These are phyloP conservation scores for Agriopis aurantiaria DNA, from an alignment of 2,888 invertebrate genomes.

Conservation along the genomic window DNA sequence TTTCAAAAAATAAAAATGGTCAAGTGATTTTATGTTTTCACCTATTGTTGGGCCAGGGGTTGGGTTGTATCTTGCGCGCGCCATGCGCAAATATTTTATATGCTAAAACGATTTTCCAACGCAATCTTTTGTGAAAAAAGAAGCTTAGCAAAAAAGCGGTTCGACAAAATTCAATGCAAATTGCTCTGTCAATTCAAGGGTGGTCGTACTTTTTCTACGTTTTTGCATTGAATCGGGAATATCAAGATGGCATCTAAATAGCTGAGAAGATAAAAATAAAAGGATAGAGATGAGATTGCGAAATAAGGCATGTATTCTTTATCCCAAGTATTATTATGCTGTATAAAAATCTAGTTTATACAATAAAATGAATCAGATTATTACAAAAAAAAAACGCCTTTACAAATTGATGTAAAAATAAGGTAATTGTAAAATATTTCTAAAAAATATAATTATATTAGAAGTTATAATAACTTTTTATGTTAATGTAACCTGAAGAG, in stretches of 20 bases:
- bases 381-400: not conserved
- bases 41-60: not conserved
- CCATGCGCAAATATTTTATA: not conserved
- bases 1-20: no score
- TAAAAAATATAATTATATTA: no score
- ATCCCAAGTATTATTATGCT: not conserved
- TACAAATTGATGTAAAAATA: not conserved
- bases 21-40: not conserved
- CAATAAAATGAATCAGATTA: constrained; percentile 1
- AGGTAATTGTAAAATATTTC: no score
- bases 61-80: not conserved
- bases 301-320: constrained; percentile 14
- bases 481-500: no score
- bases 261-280: constrained; percentile 23
- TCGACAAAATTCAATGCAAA: constrained; percentile 30
- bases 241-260: constrained; percentile 33
- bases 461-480: no score
- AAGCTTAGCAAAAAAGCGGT: constrained; percentile 4
- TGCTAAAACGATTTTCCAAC: not conserved
- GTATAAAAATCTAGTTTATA: constrained; percentile 5
- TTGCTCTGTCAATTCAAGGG: constrained; percentile 13
- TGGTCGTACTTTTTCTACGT: constrained; percentile 16
- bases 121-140: not conserved
- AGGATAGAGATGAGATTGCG: constrained; percentile 18
- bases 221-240: constrained; percentile 17